Percentiles rank a stretch among this genome's conserved stretches.
These are phyloP conservation scores for Rhinolophus ferrumequinum DNA, from an alignment of 2,113 vertebrate genomes.

Conservation along the genomic window DNA sequence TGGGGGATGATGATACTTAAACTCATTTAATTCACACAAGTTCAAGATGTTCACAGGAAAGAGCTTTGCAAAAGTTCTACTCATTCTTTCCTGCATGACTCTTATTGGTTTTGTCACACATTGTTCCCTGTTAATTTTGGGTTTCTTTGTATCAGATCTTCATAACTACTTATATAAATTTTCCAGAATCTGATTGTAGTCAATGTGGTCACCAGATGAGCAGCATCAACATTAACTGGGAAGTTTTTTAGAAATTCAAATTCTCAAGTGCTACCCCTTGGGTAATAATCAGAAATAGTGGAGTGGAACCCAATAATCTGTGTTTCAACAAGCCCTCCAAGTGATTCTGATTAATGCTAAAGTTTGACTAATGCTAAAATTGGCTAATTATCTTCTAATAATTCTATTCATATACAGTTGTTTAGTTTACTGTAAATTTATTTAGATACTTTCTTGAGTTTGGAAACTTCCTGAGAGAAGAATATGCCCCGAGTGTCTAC, in stretches of 20 bases:
- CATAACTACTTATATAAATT: neutral
- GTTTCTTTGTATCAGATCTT: neutral
- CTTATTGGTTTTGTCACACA: neutral
- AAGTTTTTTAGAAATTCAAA: constrained; percentile 15
- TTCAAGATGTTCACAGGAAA: neutral
- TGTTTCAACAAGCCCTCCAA: neutral
- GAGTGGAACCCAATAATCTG: neutral
- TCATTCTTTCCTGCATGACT: neutral
- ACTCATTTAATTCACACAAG: neutral
- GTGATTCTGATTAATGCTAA: neutral
- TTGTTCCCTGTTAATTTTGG: neutral
- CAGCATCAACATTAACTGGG: neutral
- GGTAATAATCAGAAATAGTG: neutral
- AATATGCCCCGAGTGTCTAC: neutral
- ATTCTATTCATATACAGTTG: constrained; percentile 4
- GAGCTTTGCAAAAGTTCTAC: neutral
- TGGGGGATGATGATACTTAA: neutral
- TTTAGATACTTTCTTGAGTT: neutral
- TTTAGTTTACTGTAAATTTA: constrained; percentile 1
- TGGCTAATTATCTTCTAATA: neutral
- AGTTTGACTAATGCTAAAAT: neutral
- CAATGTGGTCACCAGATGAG: neutral
- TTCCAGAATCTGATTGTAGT: neutral
- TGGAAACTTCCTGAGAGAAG: neutral
- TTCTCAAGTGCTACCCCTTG: neutral